These are phyloP conservation scores for Drosophila pegasa DNA, from an alignment of 2,888 invertebrate species.

Conservation along the genomic window DNA sequence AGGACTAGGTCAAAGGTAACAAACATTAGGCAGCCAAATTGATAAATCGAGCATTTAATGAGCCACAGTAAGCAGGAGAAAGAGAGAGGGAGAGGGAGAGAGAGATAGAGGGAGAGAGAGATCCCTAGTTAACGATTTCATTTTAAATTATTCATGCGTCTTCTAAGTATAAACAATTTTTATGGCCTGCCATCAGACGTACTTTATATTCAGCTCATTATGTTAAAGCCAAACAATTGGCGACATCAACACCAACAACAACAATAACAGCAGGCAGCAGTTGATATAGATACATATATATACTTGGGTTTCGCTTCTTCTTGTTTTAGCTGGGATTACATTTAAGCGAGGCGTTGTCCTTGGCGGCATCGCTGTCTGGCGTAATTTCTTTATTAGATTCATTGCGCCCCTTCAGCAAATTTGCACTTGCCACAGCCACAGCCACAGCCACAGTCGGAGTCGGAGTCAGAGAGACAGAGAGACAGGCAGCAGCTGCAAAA, in stretches of 20 bases:
- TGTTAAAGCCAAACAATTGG: constrained; percentile 63
- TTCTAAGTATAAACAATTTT: constrained; percentile 64
- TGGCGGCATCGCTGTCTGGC: constrained; percentile 53
- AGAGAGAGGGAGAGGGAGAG: too few relatives aligned
- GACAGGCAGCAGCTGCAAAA: constrained; percentile 22
- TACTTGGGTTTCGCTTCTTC: constrained; percentile 12
- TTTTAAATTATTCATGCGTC: constrained; percentile 72
- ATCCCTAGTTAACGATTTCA: constrained; percentile 44
- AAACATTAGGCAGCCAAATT: constrained; percentile 46
- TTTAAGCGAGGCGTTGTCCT: constrained; percentile 42
- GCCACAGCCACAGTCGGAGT: background rate
- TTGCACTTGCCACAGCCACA: constrained; percentile 32
- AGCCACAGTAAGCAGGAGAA: constrained; percentile 25
- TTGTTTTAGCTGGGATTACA: constrained; percentile 33
- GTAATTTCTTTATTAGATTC: constrained; percentile 79
- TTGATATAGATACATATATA: background rate
- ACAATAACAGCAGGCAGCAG: constrained; percentile 5
- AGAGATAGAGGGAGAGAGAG: too few relatives aligned
- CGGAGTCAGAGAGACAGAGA: background rate
- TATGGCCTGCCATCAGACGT: constrained; percentile 50
- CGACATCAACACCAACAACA: constrained; percentile 54
- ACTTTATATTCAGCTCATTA: constrained; percentile 80
- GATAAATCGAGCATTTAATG: constrained; percentile 51
- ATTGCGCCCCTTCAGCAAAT: constrained; percentile 55
- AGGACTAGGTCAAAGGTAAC: constrained; percentile 38